Evolutionary conservation across 2,113 vertebrate genomes (phyloP).

Genomic region (Arothron firmamentum): DNA sequence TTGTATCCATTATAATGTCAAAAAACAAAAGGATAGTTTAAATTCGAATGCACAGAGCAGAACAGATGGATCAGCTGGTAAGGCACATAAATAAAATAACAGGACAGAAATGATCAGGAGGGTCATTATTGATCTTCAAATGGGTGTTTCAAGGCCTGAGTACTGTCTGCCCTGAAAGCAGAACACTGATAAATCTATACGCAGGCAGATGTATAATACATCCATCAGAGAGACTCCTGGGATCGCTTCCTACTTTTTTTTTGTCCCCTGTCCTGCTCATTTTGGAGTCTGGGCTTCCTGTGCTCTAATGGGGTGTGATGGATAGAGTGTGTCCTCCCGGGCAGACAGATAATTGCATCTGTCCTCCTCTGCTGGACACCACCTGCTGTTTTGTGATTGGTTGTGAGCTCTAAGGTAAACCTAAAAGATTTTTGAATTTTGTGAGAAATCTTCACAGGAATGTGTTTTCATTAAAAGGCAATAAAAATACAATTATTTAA

Average conservation of each 20-base stretch:
- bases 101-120: neutral
- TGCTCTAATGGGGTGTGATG: conserved; percentile 24
- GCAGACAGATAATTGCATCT: conserved; percentile 35
- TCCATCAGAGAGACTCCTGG: conserved; percentile 27
- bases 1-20: neutral
- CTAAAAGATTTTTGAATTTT: neutral
- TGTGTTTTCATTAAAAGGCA: no score
- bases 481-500: no score
- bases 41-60: neutral
- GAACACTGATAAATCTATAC: conserved; percentile 36
- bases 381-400: conserved; percentile 22
- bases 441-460: no score
- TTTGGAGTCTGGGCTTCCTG: conserved; percentile 25
- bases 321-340: conserved; percentile 27
- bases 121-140: conserved; percentile 28
- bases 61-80: neutral
- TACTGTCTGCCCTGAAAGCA: conserved; percentile 10
- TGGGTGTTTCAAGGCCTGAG: conserved; percentile 22
- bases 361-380: neutral
- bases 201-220: conserved; percentile 23
- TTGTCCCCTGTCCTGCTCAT: conserved; percentile 1
- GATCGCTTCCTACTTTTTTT: neutral
- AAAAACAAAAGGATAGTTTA: neutral
- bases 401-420: neutral
- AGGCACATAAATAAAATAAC: neutral